phyloP scores from a whole-genome alignment of 2,888 invertebrate species.

The Mythimna impura region DNA sequence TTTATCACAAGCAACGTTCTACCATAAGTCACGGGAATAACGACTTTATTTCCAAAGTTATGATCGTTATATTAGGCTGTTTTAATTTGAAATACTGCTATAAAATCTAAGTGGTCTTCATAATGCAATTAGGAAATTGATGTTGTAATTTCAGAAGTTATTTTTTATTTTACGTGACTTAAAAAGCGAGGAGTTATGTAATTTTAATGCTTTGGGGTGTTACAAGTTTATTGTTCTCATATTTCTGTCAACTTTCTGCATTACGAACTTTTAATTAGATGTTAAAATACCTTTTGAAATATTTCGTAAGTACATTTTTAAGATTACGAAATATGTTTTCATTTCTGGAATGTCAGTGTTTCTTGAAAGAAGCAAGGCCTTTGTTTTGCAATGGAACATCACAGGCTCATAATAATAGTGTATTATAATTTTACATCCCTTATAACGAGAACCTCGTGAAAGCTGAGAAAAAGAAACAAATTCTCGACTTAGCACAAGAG shows the following conservation, averaged over 20 bases:
- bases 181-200: conserved; percentile 3
- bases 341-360: no score
- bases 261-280: neutral
- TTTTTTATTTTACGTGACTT: conserved; percentile 14
- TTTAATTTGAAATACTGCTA: conserved; percentile 44
- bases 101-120: conserved; percentile 50
- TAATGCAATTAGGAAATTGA: conserved; percentile 53
- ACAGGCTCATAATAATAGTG: no score
- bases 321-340: neutral
- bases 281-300: neutral
- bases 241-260: neutral
- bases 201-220: conserved; percentile 7
- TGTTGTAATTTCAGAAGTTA: conserved; percentile 33
- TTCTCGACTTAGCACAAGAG: no score
- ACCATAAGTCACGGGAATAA: conserved; percentile 57
- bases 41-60: conserved; percentile 60
- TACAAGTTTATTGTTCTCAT: neutral
- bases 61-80: conserved; percentile 46
- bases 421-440: no score
- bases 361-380: no score
- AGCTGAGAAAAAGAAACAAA: no score
- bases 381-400: no score
- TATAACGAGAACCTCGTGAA: no score
- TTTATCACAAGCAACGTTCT: conserved; percentile 63
- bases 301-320: neutral